Conservation (phyloP, 1,140 invertebrate species). For the Vanessa tameamea region DNA sequence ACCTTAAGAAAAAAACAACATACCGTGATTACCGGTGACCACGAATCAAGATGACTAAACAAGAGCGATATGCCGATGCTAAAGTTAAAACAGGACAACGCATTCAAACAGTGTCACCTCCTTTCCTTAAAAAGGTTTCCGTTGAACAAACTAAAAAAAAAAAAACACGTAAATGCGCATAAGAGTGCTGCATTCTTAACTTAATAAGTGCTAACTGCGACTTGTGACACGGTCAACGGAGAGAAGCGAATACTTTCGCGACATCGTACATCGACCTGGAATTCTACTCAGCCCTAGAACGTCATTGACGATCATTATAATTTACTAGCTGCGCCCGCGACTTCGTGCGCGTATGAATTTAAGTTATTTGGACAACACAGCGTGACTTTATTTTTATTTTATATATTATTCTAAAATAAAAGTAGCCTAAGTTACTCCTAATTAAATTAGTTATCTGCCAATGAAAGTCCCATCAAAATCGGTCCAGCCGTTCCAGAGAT, state of each 20-base stretch:
- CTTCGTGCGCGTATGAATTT: no score
- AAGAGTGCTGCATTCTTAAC: conserved; percentile 26
- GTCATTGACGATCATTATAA: neutral
- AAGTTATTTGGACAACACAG: no score
- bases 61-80: neutral
- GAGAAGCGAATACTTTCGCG: conserved; percentile 45
- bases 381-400: no score
- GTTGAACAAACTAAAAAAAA: conserved; percentile 28
- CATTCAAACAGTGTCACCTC: conserved; percentile 23
- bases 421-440: no score
- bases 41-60: no score
- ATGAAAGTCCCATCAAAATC: no score
- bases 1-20: no score
- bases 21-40: no score
- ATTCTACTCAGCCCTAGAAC: conserved; percentile 20
- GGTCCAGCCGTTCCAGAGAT: no score
- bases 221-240: conserved; percentile 41
- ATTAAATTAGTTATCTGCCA: no score
- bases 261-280: conserved; percentile 25
- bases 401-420: no score
- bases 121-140: conserved; percentile 27
- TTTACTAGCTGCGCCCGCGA: no score
- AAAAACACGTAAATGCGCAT: conserved; percentile 25
- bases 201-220: conserved; percentile 28
- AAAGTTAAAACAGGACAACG: conserved; percentile 1